phyloP scores from a whole-genome alignment of 2,797 vertebrate genomes.

The Falco biarmicus region DNA sequence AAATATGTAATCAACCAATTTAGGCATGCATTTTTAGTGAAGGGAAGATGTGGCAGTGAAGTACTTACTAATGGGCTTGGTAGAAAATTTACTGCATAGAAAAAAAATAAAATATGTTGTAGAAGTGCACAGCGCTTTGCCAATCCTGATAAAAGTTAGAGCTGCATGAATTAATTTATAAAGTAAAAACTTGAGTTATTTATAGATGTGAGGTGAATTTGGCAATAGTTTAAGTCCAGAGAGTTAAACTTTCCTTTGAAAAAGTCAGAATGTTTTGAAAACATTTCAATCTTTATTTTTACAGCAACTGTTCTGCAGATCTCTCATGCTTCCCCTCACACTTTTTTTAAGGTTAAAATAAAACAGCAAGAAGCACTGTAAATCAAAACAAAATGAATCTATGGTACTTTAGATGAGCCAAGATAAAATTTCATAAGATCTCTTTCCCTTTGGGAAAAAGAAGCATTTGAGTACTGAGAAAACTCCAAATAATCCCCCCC shows the following conservation, averaged over 20 bases:
- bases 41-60: background rate
- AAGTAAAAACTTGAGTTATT: background rate
- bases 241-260: slow-evolving; percentile 21
- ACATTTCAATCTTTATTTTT: slow-evolving; percentile 2
- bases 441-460: background rate
- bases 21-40: background rate
- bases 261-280: slow-evolving; percentile 41
- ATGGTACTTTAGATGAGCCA: slow-evolving; percentile 5
- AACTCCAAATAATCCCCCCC: background rate
- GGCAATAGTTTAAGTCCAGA: background rate
- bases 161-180: background rate
- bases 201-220: slow-evolving; percentile 14
- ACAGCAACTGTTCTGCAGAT: background rate
- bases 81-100: background rate
- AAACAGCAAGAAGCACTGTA: background rate
- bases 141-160: slow-evolving; percentile 4
- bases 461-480: background rate
- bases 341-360: slow-evolving; percentile 33
- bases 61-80: background rate
- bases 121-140: background rate
- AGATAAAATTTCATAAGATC: background rate
- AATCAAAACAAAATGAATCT: slow-evolving; percentile 23
- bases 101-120: background rate
- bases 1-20: background rate
- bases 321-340: background rate